Conservation (phyloP, 2,113 vertebrate species). For the Leiothrix lutea region DNA sequence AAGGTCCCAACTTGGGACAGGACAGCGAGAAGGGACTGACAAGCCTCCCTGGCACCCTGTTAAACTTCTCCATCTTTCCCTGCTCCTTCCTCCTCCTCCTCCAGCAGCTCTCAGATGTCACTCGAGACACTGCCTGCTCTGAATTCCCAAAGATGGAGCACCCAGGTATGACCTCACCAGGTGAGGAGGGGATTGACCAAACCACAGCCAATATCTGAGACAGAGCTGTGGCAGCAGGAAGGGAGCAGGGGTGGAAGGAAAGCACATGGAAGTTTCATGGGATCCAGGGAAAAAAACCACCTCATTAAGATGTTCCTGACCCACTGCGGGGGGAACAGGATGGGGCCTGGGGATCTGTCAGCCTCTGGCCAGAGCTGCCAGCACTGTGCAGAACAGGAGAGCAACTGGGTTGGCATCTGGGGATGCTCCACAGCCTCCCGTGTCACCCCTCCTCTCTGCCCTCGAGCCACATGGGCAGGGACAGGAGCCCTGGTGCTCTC, state of each 20-base stretch:
- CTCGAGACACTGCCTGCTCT: not conserved
- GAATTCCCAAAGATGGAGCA: not conserved
- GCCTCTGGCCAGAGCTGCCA: not conserved
- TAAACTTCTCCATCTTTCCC: not conserved
- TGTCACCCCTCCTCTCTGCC: not conserved
- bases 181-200: not conserved
- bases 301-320: not conserved
- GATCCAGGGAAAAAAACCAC: not conserved
- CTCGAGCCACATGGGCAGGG: not conserved
- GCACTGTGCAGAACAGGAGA: fast-evolving
- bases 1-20: not conserved
- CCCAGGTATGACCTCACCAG: not conserved
- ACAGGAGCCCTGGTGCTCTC: not conserved
- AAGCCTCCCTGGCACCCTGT: not conserved
- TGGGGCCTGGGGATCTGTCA: fast-evolving
- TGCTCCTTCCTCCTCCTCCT: not conserved
- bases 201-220: not conserved
- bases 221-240: not conserved
- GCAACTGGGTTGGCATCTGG: not conserved
- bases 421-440: fast-evolving
- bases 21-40: fast-evolving
- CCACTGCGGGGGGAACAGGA: fast-evolving
- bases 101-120: not conserved
- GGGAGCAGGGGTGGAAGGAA: not conserved
- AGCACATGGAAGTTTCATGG: not conserved